phyloP scores from a whole-genome alignment of 2,888 invertebrate species.

The Folsomia candida region DNA sequence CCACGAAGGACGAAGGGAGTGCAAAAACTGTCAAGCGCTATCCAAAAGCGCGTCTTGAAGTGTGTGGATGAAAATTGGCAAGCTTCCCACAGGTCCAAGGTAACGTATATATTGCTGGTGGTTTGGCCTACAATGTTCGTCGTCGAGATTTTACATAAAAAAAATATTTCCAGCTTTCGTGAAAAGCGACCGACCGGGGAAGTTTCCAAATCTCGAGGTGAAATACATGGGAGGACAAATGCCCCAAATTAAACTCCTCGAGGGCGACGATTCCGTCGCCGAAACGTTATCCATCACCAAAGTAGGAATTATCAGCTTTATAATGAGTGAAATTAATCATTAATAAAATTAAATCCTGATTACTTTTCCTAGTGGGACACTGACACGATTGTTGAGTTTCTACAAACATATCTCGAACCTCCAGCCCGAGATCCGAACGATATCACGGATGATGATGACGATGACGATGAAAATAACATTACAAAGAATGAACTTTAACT shows the following conservation, averaged over 20 bases:
- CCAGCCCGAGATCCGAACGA: background rate
- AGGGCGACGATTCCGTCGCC: slow-evolving; percentile 26
- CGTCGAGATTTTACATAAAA: background rate
- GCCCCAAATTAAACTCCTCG: slow-evolving; percentile 79
- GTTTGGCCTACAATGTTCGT: background rate
- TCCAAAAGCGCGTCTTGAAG: slow-evolving; percentile 87
- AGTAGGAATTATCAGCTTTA: slow-evolving; percentile 60
- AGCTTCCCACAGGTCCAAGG: slow-evolving; percentile 77
- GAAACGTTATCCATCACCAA: slow-evolving; percentile 80
- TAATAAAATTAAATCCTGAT: background rate
- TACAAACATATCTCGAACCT: slow-evolving; percentile 74
- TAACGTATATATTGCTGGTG: slow-evolving; percentile 14
- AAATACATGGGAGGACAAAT: slow-evolving; percentile 91
- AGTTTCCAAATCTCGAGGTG: slow-evolving; percentile 87
- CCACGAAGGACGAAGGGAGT: slow-evolving; percentile 55
- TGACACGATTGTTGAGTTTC: slow-evolving; percentile 93
- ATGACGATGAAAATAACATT: slow-evolving; percentile 15
- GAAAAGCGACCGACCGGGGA: slow-evolving; percentile 83
- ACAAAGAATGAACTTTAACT: slow-evolving; percentile 28
- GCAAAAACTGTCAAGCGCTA: slow-evolving; percentile 67
- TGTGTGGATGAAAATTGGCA: slow-evolving; percentile 97
- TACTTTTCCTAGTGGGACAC: slow-evolving; percentile 73
- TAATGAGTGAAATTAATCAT: slow-evolving; percentile 57
- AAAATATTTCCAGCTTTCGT: slow-evolving; percentile 71
- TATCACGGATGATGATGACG: slow-evolving; percentile 7